Evolutionary conservation across 2,888 invertebrate genomes (phyloP), one percentile per base, ranked within the genome.

Genomic region (Halictus quadricinctus): DNA sequence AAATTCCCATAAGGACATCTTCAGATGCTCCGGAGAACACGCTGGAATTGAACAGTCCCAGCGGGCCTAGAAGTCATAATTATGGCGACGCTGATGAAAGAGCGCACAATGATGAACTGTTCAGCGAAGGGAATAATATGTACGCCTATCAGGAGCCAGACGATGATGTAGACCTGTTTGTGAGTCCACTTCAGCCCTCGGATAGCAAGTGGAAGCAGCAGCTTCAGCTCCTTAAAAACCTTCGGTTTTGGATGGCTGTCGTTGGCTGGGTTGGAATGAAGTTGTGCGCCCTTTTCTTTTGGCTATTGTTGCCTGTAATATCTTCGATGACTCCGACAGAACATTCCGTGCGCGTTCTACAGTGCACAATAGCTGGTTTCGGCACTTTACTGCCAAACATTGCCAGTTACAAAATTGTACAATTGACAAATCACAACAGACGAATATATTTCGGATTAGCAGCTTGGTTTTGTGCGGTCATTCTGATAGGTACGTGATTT

Each of bases 101-200:
- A 2, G 2, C 25, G 2, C 58, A 84, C 13, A 6, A 43, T 8
- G 72, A 66, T 46, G 43, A 80, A 7, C 58, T 91, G 8, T 88
- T 91, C 2, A 88, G 82, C 18, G 91, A 89, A 43, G 89, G 90
- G 43, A 91, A 80, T 66, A 85, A 92, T 15, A 86, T 87, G 10
- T 93, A 90, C 70, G 83, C 90, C 18, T 92, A 91, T 75, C 88
- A 91, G n/a, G 92, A 92, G 2, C 76, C 81, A 10, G 89, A 92
- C 18, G 92, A 90, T 10, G 90, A 92, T 2, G 79, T 91, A 18
- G 87, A 88, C 36, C 46, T 91, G 7, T 92, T 91, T 69, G 80
- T 87, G 7, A 89, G 76, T 76, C 87, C 76, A 13, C n/a, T 74
- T n/a, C 12, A 43, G 7, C 77, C 21, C n/a, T 72, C 76, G 0